Conservation (phyloP, 2,888 invertebrate species). For the Xestoiulus laeticollis region DNA sequence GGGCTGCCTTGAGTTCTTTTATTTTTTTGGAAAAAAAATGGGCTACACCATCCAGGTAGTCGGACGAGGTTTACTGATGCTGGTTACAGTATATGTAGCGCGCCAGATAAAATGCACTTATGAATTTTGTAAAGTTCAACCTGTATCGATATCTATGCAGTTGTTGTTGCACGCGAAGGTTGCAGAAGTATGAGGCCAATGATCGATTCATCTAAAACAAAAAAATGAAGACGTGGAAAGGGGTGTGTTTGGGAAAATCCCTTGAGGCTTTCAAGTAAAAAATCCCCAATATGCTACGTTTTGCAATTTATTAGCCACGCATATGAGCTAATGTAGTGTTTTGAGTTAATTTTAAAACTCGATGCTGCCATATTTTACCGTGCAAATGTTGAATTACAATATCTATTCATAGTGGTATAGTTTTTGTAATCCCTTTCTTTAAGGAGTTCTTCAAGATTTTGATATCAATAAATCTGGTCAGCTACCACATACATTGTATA, state of each 20-base stretch:
- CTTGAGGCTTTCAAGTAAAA: neutral
- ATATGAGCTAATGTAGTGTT: neutral
- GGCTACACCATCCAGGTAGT: neutral
- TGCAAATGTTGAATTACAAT: neutral
- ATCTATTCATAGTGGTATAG: too few species aligned
- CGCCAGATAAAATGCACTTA: neutral
- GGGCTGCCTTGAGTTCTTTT: neutral
- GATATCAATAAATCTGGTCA: neutral
- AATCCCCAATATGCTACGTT: neutral
- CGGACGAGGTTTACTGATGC: neutral
- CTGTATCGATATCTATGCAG: conserved; percentile 13
- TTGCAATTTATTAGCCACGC: neutral
- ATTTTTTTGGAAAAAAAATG: neutral
- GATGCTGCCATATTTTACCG: neutral
- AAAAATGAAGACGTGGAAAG: conserved; percentile 10
- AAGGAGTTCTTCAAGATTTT: neutral
- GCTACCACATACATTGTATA: neutral
- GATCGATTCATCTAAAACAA: conserved; percentile 15
- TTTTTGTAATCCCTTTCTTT: too few species aligned
- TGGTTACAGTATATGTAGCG: neutral
- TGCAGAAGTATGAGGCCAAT: conserved; percentile 7
- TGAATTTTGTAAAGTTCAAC: conserved; percentile 7
- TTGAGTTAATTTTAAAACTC: neutral
- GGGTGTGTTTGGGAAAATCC: conserved; percentile 22
- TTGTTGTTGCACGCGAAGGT: conserved; percentile 9